Evolutionary conservation across 2,888 invertebrate genomes (phyloP).

Genomic region (Parnassius smintheus): DNA sequence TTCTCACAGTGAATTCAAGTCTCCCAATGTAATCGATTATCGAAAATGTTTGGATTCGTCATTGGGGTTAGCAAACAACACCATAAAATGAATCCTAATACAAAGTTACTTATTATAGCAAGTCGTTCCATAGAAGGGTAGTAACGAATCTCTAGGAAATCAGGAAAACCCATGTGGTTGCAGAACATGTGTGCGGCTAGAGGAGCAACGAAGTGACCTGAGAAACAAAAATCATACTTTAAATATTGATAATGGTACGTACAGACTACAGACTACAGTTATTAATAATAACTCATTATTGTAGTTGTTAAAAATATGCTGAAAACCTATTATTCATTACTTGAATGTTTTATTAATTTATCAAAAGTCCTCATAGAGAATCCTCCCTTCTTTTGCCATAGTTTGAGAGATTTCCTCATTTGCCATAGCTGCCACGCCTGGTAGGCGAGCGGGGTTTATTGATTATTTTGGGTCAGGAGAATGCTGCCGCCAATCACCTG

Average conservation of each 20-base stretch:
- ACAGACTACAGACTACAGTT: no score
- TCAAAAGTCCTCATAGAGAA: no score
- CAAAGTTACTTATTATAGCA: slow-evolving; percentile 84
- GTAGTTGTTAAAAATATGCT: no score
- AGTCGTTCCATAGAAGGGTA: slow-evolving; percentile 76
- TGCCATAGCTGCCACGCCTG: no score
- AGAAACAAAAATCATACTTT: slow-evolving; percentile 35
- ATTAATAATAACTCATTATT: no score
- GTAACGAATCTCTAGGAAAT: slow-evolving; percentile 83
- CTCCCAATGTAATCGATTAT: slow-evolving; percentile 82
- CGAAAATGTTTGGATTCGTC: slow-evolving; percentile 85
- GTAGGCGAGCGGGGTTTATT: no score
- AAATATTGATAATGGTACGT: neutral
- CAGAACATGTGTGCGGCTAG: slow-evolving; percentile 96
- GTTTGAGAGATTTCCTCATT: no score
- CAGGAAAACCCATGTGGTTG: slow-evolving; percentile 98
- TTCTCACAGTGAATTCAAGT: slow-evolving; percentile 41
- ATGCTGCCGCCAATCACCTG: no score
- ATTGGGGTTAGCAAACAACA: slow-evolving; percentile 87
- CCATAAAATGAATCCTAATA: slow-evolving; percentile 90
- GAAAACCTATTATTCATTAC: no score
- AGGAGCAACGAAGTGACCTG: slow-evolving; percentile 93
- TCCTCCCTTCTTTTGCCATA: no score
- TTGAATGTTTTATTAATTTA: no score
- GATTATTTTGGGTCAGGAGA: no score